phyloP scores from a whole-genome alignment of 2,113 vertebrate species.

The Embiotoca jacksoni region DNA sequence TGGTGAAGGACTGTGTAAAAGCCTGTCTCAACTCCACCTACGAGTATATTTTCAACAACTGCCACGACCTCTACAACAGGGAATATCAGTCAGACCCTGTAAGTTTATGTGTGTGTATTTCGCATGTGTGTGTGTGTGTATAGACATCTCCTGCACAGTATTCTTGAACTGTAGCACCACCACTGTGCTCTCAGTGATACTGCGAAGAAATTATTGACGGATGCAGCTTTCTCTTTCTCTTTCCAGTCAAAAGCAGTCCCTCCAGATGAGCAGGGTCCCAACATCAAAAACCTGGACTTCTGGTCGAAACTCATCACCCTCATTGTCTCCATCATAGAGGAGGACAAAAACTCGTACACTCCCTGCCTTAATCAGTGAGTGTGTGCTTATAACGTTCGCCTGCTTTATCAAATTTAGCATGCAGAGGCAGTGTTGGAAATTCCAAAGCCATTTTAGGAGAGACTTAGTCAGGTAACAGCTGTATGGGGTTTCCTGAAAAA shows the following conservation, averaged over 20 bases:
- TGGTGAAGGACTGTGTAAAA: conserved; percentile 98
- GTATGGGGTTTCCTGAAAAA: neutral
- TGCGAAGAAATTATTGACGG: neutral
- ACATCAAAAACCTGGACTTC: conserved; percentile 97
- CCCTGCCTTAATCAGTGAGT: conserved; percentile 98
- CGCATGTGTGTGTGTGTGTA: neutral
- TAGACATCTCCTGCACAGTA: conserved; percentile 2
- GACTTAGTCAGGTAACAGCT: neutral
- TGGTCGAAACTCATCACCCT: conserved; percentile 99
- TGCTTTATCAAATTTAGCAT: neutral
- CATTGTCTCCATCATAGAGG: conserved; percentile 98
- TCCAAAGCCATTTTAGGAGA: neutral
- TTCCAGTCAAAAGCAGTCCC: conserved; percentile 92
- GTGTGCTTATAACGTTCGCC: neutral
- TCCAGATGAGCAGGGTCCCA: conserved; percentile 96
- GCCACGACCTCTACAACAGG: conserved; percentile 94
- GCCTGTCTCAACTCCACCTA: conserved; percentile 98
- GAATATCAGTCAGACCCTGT: conserved; percentile 97
- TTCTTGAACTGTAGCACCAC: neutral
- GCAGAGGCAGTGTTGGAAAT: neutral
- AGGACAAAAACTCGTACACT: conserved; percentile 98
- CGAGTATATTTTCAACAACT: conserved; percentile 98
- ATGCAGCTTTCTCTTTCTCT: conserved; percentile 7
- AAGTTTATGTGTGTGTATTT: conserved; percentile 57
- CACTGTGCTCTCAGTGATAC: neutral